Conservation (phyloP, 2,797 vertebrate species). For the Karalla daura region DNA sequence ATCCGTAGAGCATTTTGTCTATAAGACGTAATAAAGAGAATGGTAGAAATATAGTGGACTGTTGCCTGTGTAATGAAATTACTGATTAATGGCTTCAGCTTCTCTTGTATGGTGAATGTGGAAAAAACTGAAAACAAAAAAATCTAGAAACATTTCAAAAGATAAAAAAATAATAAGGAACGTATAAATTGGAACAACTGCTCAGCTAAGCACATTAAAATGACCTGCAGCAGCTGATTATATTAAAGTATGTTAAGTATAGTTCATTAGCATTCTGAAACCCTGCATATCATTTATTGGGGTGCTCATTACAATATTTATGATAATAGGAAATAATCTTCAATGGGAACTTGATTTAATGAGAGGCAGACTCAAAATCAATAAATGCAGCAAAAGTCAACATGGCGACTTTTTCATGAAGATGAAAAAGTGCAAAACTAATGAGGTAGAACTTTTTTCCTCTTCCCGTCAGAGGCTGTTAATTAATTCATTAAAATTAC, state of each 20-base stretch:
- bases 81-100: not conserved
- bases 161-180: conserved; percentile 18
- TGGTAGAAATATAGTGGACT: no score
- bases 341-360: conserved; percentile 54
- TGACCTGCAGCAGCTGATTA: conserved; percentile 39
- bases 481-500: conserved; percentile 76
- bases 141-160: not conserved
- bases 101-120: not conserved
- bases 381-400: conserved; percentile 49
- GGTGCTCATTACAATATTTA: conserved; percentile 45
- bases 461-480: conserved; percentile 52
- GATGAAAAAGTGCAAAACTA: conserved; percentile 42
- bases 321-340: conserved; percentile 54
- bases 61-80: not conserved
- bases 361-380: conserved; percentile 56
- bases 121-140: not conserved
- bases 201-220: not conserved
- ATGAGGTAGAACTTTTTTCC: conserved; percentile 6
- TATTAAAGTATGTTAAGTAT: conserved; percentile 41
- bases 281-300: conserved; percentile 39
- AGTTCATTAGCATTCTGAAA: conserved; percentile 51
- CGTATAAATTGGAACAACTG: conserved; percentile 10
- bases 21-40: not conserved
- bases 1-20: not conserved
- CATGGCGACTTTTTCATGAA: conserved; percentile 46